These are phyloP conservation scores for Gasterosteus aculeatus DNA, from an alignment of 2,113 vertebrate genomes.

Conservation along the genomic window DNA sequence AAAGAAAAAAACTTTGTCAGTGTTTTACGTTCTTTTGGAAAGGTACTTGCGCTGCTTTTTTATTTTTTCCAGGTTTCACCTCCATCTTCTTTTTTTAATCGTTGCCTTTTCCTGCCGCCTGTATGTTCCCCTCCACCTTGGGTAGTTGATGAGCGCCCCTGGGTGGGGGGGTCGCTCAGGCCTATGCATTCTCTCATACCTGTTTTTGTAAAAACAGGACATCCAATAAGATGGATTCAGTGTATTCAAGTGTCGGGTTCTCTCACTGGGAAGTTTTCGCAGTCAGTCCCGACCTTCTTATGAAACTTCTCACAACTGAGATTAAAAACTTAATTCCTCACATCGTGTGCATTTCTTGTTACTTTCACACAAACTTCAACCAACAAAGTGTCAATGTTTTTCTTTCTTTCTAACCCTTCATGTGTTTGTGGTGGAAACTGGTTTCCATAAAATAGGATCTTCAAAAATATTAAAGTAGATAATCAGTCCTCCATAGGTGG, in stretches of 20 bases:
- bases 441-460: no score
- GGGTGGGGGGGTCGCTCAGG: conserved; percentile 40
- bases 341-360: not conserved
- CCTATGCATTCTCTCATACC: conserved; percentile 77
- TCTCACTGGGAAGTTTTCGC: not conserved
- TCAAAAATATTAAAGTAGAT: not conserved
- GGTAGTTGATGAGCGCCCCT: conserved; percentile 34
- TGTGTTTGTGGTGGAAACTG: no score
- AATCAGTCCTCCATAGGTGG: not conserved
- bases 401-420: no score
- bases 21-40: conserved; percentile 17
- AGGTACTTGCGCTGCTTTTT: conserved; percentile 11
- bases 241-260: not conserved
- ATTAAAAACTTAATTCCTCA: not conserved
- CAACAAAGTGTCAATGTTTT: not conserved
- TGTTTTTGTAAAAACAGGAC: conserved; percentile 78
- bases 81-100: conserved; percentile 32
- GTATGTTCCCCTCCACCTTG: conserved; percentile 29
- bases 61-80: no score
- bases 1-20: conserved; percentile 6
- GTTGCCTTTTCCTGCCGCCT: conserved; percentile 52
- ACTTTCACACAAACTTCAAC: not conserved
- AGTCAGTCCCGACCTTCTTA: not conserved
- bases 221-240: conserved; percentile 73
- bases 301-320: not conserved